Conservation (phyloP, 2,888 invertebrate genomes). For the Euproctis similis region DNA sequence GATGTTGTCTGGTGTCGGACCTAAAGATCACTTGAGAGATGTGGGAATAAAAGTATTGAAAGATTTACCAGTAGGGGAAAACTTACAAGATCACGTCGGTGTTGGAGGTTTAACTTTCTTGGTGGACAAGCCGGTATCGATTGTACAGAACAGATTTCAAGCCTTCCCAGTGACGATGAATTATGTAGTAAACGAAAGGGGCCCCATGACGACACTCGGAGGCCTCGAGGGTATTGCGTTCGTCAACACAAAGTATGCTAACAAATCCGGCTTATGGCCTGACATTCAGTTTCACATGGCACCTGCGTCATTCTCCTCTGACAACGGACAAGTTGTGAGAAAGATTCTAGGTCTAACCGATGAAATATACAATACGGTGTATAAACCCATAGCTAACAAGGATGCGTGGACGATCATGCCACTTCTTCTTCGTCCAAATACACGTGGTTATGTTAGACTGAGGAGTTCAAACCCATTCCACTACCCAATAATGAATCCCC, state of each 20-base stretch:
- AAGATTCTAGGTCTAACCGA: constrained; percentile 88
- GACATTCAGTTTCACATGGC: constrained; percentile 96
- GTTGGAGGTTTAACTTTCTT: constrained; percentile 88
- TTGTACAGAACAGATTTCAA: constrained; percentile 86
- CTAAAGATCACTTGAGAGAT: constrained; percentile 79
- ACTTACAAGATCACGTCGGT: constrained; percentile 91
- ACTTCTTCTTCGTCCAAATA: constrained; percentile 85
- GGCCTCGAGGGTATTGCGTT: constrained; percentile 93
- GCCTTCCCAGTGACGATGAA: constrained; percentile 87
- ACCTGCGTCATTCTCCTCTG: constrained; percentile 89
- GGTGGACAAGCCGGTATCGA: constrained; percentile 88
- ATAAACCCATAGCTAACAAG: constrained; percentile 85
- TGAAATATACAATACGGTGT: constrained; percentile 85
- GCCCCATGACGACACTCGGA: constrained; percentile 91
- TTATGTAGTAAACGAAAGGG: constrained; percentile 84
- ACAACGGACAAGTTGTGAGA: constrained; percentile 83
- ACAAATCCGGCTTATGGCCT: constrained; percentile 85
- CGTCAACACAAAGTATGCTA: constrained; percentile 89
- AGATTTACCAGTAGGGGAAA: constrained; percentile 86
- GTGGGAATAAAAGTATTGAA: constrained; percentile 84
- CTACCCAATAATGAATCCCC: constrained; percentile 92
- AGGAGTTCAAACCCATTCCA: constrained; percentile 89
- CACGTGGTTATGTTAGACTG: constrained; percentile 85
- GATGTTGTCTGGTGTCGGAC: constrained; percentile 92
- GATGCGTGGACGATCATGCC: constrained; percentile 92